Evolutionary conservation across 2,113 vertebrate species (phyloP).

Genomic region (Piaya cayana): DNA sequence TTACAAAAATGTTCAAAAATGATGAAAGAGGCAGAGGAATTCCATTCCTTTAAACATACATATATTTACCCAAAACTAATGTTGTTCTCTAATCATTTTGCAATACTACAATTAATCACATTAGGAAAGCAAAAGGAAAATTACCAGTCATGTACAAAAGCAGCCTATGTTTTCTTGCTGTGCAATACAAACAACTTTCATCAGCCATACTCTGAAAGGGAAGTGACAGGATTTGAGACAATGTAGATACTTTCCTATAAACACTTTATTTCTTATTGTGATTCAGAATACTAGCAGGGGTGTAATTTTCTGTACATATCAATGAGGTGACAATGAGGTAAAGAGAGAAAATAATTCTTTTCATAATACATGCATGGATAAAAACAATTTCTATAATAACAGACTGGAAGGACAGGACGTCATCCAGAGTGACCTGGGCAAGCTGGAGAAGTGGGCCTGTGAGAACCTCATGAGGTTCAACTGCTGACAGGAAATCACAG

Average conservation of each 20-base stretch:
- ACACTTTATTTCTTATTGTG: neutral
- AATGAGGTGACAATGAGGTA: neutral
- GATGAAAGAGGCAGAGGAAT: neutral
- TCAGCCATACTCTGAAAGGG: neutral
- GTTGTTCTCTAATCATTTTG: neutral
- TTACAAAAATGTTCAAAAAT: neutral
- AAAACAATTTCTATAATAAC: neutral
- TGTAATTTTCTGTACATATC: neutral
- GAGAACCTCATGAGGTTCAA: too few relatives aligned
- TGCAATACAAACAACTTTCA: neutral
- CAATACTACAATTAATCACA: neutral
- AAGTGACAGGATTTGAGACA: neutral
- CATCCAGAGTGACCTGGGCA: too few relatives aligned
- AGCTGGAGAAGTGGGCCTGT: too few relatives aligned
- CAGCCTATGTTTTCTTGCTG: neutral
- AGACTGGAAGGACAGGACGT: too few relatives aligned
- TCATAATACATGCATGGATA: neutral
- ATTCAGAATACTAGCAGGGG: neutral
- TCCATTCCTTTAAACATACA: neutral
- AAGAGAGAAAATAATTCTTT: neutral
- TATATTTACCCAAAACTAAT: neutral
- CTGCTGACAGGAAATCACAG: too few relatives aligned
- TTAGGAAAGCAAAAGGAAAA: neutral
- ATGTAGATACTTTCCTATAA: neutral
- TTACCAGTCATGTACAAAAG: neutral